Base-by-base conservation (phyloP, 2,113 vertebrate species). In the Pterocles orientalis region DNA sequence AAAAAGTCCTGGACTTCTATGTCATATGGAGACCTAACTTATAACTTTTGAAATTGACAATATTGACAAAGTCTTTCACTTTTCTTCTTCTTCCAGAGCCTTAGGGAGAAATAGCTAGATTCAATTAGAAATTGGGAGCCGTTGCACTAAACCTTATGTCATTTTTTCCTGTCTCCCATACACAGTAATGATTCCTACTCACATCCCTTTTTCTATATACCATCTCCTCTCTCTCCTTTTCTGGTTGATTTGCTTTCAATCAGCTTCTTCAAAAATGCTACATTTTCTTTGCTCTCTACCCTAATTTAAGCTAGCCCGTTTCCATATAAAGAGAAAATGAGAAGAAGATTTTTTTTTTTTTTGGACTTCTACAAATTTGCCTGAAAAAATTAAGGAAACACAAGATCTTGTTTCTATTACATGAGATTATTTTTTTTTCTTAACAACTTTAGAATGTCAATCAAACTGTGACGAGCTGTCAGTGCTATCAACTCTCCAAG, bases 401-500 rank as follows among this genome's bases (percentile, higher is more conserved):
- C 1, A 0, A 69, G 2, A 6, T 72, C 13, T 80, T 90, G 3
- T 48, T 80, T 93, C 50, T 61, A 24, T 87, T 75, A 36, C 7
- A 54, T 54, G 15, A 81, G 41, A 62, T 61, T n/a, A 4, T 54
- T 82, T 92, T 88, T 39, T 90, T 93, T 70, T 1, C 20, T 45
- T 31, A 80, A 64, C 7, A 57, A 79, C 65, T 86, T 88, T 71
- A 92, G 69, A 86, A 56, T 72, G 36, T 84, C 80, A 92, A 14
- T 92, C 77, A 93, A 89, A 81, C 23, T 87, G 29, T 81, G 83
- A 92, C 84, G 53, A 85, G 6, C 56, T 90, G 90, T 81, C 85
- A 81, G 43, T 79, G 48, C 13, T 71, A 94, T 78, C 92, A 93
- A 39, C 45, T 17, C 68, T 93, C 69, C 72, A 88, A 97, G 80